Base-by-base conservation (phyloP, 2,888 invertebrate genomes). In the Drosophila mettleri region DNA sequence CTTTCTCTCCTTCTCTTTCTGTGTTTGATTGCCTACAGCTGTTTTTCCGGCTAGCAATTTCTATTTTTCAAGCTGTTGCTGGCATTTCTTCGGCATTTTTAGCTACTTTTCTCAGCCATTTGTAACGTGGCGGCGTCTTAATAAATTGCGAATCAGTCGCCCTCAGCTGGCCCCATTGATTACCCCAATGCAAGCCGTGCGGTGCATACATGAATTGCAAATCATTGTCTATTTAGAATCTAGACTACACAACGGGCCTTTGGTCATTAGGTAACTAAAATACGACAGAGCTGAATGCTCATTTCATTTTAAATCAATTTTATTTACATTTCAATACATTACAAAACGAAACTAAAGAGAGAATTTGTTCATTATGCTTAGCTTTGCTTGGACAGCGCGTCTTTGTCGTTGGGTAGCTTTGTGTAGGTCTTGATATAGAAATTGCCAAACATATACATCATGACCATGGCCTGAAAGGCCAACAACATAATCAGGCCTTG, bases 361-460 rank as follows among this genome's bases (percentile, higher is more conserved):
- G n/a, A n/a, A 12, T 3, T 48, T 5, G 9, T n/a, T 9, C 1
- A 9, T 14, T 3, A 12, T 14, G 10, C 10, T 39, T 61, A 68
- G 5, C 36, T 31, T 3, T 33, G 9, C 7, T 74, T 79, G 6
- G 14, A 12, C 7, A 1, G 5, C 16, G 12, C 14, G 20, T 33
- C 14, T 3, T 39, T 43, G n/a, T 53, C 22, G 4, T 14, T 20
- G 1, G 9, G 2, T 10, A 18, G 1, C 18, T 24, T 14, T 29
- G 90, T 90, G 84, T 94, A 94, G 0, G 94, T 92, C 74, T 93
- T 93, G 29, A 92, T 84, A 86, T 94, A 94, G 87, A 94, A 94
- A 68, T 94, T 93, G 29, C 93, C 90, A 90, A 94, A 94, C 64
- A 94, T 92, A 71, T 93, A 93, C 27, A 94, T 90, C 89, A 94